Base-by-base conservation (phyloP, 35 echinoderm and acorn worm genomes). In the Amphiura filiformis region DNA sequence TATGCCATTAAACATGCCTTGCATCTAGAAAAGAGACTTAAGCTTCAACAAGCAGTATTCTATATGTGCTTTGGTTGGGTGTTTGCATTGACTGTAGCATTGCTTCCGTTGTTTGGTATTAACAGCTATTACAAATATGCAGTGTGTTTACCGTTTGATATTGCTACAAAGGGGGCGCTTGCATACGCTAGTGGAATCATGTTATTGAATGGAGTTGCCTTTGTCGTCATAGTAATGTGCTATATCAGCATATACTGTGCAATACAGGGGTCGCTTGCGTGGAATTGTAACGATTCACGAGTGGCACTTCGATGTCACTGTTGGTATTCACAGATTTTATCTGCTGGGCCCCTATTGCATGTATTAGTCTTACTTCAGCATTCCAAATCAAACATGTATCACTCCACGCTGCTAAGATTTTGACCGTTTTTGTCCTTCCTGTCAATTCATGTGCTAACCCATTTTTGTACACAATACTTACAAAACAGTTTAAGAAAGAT, bases 401-500 rank as follows among this genome's bases (percentile, higher is more conserved):
- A 31, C 39, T 94, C 36, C 79, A 90, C 28, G 80, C 79, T 78
- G 93, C 96, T 28, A 99, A 99, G 40, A 78, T 99, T 22, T 81
- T 99, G 0, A 99, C 93, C 0, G 77, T 99, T 0, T 99, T 99
- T 39, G 81, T 99, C 34, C 81, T 99, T 1, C 96, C 96, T 0
- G 79, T 99, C 0, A 99, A 99, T 41, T 99, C 96, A 13, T 99
- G 93, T 44, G 93, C 93, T 36, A 99, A 99, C 52, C 96, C 96
- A 57, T 99, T 99, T 34, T 80, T 99, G 15, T 99, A 99, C 85
- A 94, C 96, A 13, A 76, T 99, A 17, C 76, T 99, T 78, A 99
- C 96, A 37, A 94, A 99, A 44, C 96, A 99, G 84, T 99, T 99
- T 38, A 99, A 99, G 79, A 89, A 94, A 56, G 96, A 99, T 75